Evolutionary conservation across 1,140 invertebrate genomes (phyloP), one percentile per base, ranked within the genome.

Genomic region (Tetramorium parvispinum): DNA sequence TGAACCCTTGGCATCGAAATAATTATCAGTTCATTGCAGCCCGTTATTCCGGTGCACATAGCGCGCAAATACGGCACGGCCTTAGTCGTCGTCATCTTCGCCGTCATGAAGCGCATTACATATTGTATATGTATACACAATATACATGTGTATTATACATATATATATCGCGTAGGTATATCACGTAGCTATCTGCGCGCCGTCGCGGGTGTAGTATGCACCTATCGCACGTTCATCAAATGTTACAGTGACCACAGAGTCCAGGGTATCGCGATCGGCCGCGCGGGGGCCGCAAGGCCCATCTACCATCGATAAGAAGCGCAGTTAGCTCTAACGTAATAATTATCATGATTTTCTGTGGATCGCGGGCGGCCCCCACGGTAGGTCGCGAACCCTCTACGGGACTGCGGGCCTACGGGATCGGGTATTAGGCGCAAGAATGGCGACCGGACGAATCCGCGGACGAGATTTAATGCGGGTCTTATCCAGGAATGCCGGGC

Each of bases 271-370:
- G 55, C 51, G 37, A 89, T 63, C 73, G 71, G 68, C 55, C 79
- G 27, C 40, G 53, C n/a, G 51, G 24, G 37, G 66, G 3, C 49
- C 73, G 59, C 13, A 68, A 55, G 24, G 46, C 27, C 61, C 43
- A 86, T 78, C 73, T 85, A 90, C 88, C 76, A 89, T 86, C 79
- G 87, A 89, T 87, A 91, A 83, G 87, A 85, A 87, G 68, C 81
- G 93, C 93, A 91, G 92, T 92, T 94, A 94, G 91, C 89, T 93
- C 90, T 87, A 92, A 93, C 91, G 92, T 91, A 94, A 94, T 94
- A 94, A 95, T 95, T 95, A 94, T 89, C 91, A 93, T 92, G 91
- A 94, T 94, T 94, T 93, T 93, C 90, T 86, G 83, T 87, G 86
- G 87, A 87, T 89, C 87, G 85, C 77, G 85, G 63, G 65, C 86